Conservation (phyloP, 2,113 vertebrate species). For the Cardinalis cardinalis region DNA sequence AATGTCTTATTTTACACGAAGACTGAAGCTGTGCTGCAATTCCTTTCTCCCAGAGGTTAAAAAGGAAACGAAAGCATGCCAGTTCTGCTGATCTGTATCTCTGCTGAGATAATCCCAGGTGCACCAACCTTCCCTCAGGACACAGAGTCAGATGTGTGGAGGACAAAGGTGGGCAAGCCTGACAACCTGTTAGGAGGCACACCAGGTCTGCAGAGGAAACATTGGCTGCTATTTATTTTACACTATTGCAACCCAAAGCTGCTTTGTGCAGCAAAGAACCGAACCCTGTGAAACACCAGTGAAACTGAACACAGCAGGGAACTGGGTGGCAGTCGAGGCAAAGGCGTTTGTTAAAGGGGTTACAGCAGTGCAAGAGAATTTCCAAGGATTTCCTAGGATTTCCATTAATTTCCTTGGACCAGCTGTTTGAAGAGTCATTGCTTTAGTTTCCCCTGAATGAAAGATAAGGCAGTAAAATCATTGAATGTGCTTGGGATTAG, state of each 20-base stretch:
- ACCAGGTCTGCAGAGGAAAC: background rate
- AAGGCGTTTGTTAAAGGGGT: background rate
- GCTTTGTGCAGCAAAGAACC: background rate
- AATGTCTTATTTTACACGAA: background rate
- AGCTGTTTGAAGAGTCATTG: background rate
- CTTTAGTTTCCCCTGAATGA: background rate
- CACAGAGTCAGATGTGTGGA: background rate
- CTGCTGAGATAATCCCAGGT: background rate
- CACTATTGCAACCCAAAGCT: background rate
- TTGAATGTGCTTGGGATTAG: background rate
- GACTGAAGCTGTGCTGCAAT: background rate
- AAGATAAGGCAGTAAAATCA: background rate
- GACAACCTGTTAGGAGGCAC: background rate
- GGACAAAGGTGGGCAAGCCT: background rate
- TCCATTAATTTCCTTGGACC: background rate
- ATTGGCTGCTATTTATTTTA: background rate
- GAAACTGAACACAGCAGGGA: background rate
- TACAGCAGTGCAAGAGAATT: background rate
- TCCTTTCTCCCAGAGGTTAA: background rate
- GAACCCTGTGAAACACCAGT: background rate
- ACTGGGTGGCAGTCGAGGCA: background rate
- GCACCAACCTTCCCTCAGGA: background rate
- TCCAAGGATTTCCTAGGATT: background rate
- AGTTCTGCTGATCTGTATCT: background rate
- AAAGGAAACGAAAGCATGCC: background rate